These are phyloP conservation scores for Synergus japonicus DNA, from an alignment of 2,888 invertebrate genomes.

Conservation along the genomic window DNA sequence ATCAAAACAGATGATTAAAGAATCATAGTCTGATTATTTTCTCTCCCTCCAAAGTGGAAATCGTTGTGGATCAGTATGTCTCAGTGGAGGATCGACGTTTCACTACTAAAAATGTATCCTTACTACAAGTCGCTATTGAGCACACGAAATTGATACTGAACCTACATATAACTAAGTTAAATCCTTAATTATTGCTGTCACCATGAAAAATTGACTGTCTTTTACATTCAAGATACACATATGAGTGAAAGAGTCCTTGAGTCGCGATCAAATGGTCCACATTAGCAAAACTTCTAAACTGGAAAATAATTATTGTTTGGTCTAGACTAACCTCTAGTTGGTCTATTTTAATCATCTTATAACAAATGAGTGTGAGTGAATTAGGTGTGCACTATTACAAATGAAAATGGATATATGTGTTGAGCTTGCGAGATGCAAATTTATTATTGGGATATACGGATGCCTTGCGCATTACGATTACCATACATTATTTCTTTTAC, in stretches of 20 bases:
- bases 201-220: conserved; percentile 37
- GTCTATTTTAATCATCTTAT: background rate
- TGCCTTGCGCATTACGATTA: conserved; percentile 32
- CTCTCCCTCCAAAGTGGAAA: background rate
- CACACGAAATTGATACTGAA: conserved; percentile 27
- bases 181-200: conserved; percentile 12
- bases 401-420: conserved; percentile 18
- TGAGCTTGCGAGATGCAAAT: conserved; percentile 31
- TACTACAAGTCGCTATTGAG: conserved; percentile 30
- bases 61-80: background rate
- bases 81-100: conserved; percentile 8
- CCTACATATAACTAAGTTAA: conserved; percentile 30
- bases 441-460: conserved; percentile 27
- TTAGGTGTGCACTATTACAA: conserved; percentile 2
- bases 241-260: conserved; percentile 7
- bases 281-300: conserved; percentile 8
- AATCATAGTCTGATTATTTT: conserved; percentile 13
- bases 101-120: conserved; percentile 12
- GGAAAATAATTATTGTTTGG: background rate
- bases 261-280: background rate
- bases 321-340: background rate
- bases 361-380: background rate
- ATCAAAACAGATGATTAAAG: background rate
- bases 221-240: conserved; percentile 33
- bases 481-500: conserved; percentile 10